A percentile compares a stretch with the other conserved stretches of the same genome.
Evolutionary conservation across 1,140 invertebrate species (phyloP).

Genomic region (Neodiprion pinetum): DNA sequence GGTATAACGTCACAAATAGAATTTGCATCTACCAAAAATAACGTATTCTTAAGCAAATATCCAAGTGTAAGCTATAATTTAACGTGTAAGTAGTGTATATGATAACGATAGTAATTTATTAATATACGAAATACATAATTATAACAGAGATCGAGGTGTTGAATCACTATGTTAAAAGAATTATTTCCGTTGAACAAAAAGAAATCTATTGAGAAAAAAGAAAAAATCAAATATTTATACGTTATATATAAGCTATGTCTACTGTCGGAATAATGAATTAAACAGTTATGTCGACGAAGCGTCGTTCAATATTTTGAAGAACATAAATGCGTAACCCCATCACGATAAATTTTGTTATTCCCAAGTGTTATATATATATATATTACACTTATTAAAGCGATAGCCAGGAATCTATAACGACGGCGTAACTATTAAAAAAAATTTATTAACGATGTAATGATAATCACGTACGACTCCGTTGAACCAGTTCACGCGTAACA

Average conservation of each 20-base stretch:
- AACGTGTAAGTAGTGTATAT: slow-evolving; percentile 58
- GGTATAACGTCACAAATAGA: background rate
- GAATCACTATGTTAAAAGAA: no score
- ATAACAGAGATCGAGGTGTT: slow-evolving; percentile 12
- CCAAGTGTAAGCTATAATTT: slow-evolving; percentile 6
- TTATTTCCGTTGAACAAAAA: background rate
- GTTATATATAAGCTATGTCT: background rate
- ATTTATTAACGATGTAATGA: no score
- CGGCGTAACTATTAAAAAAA: no score
- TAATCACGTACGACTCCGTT: no score
- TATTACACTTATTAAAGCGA: no score
- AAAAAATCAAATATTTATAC: background rate
- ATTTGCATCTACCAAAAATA: slow-evolving; percentile 54
- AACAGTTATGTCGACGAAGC: no score
- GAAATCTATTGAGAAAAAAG: background rate
- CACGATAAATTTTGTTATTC: no score
- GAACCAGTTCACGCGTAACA: background rate
- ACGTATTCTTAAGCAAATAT: slow-evolving; percentile 37
- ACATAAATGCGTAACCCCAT: no score
- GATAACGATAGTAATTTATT: slow-evolving; percentile 49
- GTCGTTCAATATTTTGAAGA: no score
- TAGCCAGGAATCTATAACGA: no score
- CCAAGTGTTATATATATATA: no score
- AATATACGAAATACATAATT: slow-evolving; percentile 32
- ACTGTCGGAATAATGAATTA: no score